Evolutionary conservation across 1,140 invertebrate species (phyloP).

Genomic region (Plodia interpunctella): DNA sequence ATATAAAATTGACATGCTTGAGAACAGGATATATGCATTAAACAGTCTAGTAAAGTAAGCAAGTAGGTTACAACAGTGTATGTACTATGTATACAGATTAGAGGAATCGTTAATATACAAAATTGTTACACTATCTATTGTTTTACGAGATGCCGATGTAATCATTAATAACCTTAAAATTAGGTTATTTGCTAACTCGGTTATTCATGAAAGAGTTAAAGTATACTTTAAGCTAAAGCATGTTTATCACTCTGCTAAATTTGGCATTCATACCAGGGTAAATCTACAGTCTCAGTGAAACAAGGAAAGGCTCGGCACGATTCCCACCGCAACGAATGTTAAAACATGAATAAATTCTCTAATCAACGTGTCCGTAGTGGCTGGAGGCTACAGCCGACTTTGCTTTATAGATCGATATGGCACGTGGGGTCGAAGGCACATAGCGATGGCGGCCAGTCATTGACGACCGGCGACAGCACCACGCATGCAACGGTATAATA

Average conservation of each 20-base stretch:
- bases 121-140: too few relatives aligned
- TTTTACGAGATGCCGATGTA: too few relatives aligned
- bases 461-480: slow-evolving; percentile 39
- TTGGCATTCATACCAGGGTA: too few relatives aligned
- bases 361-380: slow-evolving; percentile 17
- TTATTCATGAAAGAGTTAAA: too few relatives aligned
- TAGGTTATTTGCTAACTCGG: neutral
- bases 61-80: too few relatives aligned
- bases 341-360: slow-evolving; percentile 5
- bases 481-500: slow-evolving; percentile 57
- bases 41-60: neutral
- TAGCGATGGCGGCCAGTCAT: slow-evolving; percentile 33
- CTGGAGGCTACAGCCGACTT: slow-evolving; percentile 21
- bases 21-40: neutral
- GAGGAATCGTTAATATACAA: too few relatives aligned
- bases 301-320: neutral
- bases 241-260: too few relatives aligned
- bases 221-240: too few relatives aligned
- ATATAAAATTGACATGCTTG: neutral
- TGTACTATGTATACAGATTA: too few relatives aligned
- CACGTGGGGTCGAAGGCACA: slow-evolving; percentile 52
- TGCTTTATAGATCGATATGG: slow-evolving; percentile 58
- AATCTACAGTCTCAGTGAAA: neutral
- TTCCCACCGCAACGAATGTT: neutral
- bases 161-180: too few relatives aligned